Evolutionary conservation across 2,113 vertebrate species (phyloP), one percentile per base, ranked within the genome.

Genomic region (Istiophorus platypterus): DNA sequence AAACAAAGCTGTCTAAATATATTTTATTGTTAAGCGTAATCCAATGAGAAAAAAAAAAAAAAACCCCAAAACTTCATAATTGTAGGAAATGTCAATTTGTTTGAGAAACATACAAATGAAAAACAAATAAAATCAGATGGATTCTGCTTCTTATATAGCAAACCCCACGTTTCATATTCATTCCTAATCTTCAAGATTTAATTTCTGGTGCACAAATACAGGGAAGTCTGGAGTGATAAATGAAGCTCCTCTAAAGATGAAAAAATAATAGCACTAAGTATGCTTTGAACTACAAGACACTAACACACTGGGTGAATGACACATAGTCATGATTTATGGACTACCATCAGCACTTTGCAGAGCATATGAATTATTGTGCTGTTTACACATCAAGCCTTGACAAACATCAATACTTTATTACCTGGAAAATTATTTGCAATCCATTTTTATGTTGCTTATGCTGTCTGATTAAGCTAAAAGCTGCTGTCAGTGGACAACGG

Each of bases 391-490:
- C 85, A 87, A 72, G 81, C 76, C 88, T 81, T 90, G 92, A 88
- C 87, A 91, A 90, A 91, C 89, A 89, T 89, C 85, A 90, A 65
- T 92, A 88, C 87, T 94, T 94, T 93, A 94, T 90, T 75, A 92
- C 91, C 89, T 89, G 65, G 76, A 42, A 86, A 90, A 90, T 92
- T 83, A 88, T 91, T 92, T 85, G 69, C 85, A 85, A 78, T 90
- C 84, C 69, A 88, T 94, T 92, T 93, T 90, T 89, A 92, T 80
- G 77, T 88, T 65, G 84, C 84, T 91, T 89, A 89, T 84, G 85
- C 45, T 82, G 83, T 91, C 77, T 94, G 90, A 94, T 93, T 93
- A 94, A 93, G 89, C 92, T 94, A 94, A 94, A 93, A 94, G 93
- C 93, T 84, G 82, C 78, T 86, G 87, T 90, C 88, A 84, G 82